Evolutionary conservation across 2,888 invertebrate genomes (phyloP).

Genomic region (Koerneria pararmatus): DNA sequence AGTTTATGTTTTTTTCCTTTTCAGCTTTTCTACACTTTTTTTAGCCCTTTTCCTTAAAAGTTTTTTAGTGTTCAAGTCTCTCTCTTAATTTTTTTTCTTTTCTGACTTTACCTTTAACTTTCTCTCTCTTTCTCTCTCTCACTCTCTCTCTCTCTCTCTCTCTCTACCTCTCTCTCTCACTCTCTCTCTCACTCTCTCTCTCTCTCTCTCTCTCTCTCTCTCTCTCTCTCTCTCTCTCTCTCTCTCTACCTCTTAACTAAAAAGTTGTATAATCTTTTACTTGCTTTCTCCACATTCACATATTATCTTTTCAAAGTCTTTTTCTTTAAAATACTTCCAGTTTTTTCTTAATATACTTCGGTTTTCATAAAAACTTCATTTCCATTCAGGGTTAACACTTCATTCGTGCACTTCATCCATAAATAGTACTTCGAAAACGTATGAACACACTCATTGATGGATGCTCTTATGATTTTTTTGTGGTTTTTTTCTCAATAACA

Average conservation of each 20-base stretch:
- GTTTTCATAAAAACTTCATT: background rate
- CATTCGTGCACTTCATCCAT: no score
- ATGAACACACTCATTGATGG: no score
- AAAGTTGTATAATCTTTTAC: constrained; percentile 13
- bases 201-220: background rate
- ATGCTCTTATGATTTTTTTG: no score
- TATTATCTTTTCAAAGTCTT: background rate
- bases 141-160: constrained; percentile 6
- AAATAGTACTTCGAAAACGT: no score
- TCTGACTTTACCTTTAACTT: constrained; percentile 17
- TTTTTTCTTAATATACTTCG: background rate
- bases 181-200: constrained; percentile 3
- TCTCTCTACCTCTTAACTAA: constrained; percentile 17
- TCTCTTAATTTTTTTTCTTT: background rate
- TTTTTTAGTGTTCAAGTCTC: constrained; percentile 14
- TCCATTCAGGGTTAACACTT: no score
- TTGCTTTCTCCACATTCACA: background rate
- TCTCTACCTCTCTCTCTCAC: constrained; percentile 2
- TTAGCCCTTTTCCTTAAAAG: background rate
- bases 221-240: background rate
- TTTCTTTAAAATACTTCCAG: background rate
- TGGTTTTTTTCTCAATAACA: no score
- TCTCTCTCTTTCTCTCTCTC: background rate
- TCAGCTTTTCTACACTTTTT: constrained; percentile 11
- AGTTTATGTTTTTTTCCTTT: no score